phyloP scores from a whole-genome alignment of 2,797 vertebrate genomes.

The Salarias fasciatus region DNA sequence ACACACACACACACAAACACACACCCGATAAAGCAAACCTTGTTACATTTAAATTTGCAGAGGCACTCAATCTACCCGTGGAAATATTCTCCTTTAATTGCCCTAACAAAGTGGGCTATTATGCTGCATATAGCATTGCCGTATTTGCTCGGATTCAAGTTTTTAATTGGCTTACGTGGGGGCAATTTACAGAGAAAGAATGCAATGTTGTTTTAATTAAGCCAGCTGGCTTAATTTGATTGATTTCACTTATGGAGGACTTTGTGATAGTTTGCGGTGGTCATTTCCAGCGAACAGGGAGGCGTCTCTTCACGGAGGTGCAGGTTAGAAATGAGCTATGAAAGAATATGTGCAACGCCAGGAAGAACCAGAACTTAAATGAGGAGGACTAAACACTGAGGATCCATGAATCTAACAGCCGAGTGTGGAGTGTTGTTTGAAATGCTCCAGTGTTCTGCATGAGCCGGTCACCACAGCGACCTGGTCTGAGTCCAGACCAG shows the following conservation, averaged over 20 bases:
- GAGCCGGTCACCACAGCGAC: too few relatives aligned
- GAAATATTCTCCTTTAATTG: conserved; percentile 30
- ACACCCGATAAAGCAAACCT: neutral
- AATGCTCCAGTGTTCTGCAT: too few relatives aligned
- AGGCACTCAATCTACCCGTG: neutral
- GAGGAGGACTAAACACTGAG: neutral
- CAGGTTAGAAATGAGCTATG: neutral
- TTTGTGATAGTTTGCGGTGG: neutral
- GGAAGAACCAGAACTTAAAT: neutral
- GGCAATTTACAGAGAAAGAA: conserved; percentile 1
- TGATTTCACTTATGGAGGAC: neutral
- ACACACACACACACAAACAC: neutral
- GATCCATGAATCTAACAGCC: neutral
- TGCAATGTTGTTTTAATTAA: conserved; percentile 7
- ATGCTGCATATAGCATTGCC: neutral
- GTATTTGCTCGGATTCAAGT: conserved; percentile 16
- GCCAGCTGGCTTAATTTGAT: neutral
- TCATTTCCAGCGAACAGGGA: neutral
- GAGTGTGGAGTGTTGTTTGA: neutral
- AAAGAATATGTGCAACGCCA: neutral
- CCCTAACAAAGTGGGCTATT: conserved; percentile 18
- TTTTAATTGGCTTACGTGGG: conserved; percentile 24
- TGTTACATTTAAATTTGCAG: conserved; percentile 24
- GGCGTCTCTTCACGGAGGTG: neutral
- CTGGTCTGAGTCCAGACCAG: too few relatives aligned